A percentile compares a stretch with the other conserved stretches of the same genome.
Conservation (phyloP, 2,797 vertebrate genomes). For the Ispidina picta region DNA sequence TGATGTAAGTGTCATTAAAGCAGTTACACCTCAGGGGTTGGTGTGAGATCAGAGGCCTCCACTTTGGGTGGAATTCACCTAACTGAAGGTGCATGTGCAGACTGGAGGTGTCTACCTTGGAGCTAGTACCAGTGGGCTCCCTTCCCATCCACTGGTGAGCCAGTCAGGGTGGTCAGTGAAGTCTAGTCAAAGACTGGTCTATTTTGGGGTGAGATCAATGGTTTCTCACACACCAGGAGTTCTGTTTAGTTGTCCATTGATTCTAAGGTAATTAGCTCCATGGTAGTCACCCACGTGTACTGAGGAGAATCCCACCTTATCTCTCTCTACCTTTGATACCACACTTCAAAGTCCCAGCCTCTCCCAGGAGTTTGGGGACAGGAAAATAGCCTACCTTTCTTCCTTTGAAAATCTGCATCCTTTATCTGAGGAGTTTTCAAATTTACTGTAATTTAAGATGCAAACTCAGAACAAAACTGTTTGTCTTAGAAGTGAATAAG, state of each 20-base stretch:
- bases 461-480: background rate
- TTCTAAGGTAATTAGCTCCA: background rate
- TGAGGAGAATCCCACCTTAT: background rate
- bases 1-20: background rate
- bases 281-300: background rate
- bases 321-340: background rate
- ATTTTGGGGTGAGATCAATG: accelerated
- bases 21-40: background rate
- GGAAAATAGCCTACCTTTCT: background rate
- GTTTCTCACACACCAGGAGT: background rate
- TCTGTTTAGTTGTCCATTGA: background rate
- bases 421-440: slow-evolving; percentile 6
- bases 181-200: background rate
- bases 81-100: background rate
- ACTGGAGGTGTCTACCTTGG: background rate
- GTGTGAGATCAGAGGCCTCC: background rate
- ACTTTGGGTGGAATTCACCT: background rate
- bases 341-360: background rate
- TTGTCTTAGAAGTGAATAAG: background rate
- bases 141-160: background rate
- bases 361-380: background rate
- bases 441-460: background rate
- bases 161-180: background rate
- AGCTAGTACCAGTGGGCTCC: background rate
- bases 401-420: slow-evolving; percentile 2